These are phyloP conservation scores for Chiroxiphia lanceolata DNA, from an alignment of 2,797 vertebrate species.

Conservation along the genomic window DNA sequence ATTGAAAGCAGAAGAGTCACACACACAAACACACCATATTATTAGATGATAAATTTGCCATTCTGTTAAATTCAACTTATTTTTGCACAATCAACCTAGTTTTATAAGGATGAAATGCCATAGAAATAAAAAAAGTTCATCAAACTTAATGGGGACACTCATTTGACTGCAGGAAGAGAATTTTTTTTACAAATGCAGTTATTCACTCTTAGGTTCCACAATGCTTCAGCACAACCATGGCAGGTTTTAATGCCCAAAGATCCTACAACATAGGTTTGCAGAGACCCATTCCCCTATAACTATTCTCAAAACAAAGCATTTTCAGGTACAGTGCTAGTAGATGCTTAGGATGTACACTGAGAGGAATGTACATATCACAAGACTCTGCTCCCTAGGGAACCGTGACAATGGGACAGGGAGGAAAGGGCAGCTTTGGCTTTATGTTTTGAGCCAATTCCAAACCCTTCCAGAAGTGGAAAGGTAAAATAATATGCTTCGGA, in stretches of 20 bases:
- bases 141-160: not conserved
- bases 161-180: not conserved
- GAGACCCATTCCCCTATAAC: not conserved
- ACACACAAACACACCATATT: not conserved
- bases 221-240: not conserved
- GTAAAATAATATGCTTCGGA: not conserved
- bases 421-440: not conserved
- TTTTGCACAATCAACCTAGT: not conserved
- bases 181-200: not conserved
- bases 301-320: not conserved
- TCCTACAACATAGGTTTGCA: not conserved
- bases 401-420: accelerated
- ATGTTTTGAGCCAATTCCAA: not conserved
- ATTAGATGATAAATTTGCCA: not conserved
- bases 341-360: not conserved
- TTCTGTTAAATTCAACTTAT: not conserved
- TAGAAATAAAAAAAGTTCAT: not conserved
- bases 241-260: not conserved
- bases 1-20: not conserved
- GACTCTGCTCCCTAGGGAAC: not conserved
- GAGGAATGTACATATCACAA: accelerated
- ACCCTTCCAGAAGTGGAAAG: not conserved
- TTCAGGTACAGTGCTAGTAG: not conserved
- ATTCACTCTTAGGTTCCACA: not conserved
- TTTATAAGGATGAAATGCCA: not conserved